These are phyloP conservation scores for Cryptocephalus primarius DNA, from an alignment of 2,888 invertebrate species.

Conservation along the genomic window DNA sequence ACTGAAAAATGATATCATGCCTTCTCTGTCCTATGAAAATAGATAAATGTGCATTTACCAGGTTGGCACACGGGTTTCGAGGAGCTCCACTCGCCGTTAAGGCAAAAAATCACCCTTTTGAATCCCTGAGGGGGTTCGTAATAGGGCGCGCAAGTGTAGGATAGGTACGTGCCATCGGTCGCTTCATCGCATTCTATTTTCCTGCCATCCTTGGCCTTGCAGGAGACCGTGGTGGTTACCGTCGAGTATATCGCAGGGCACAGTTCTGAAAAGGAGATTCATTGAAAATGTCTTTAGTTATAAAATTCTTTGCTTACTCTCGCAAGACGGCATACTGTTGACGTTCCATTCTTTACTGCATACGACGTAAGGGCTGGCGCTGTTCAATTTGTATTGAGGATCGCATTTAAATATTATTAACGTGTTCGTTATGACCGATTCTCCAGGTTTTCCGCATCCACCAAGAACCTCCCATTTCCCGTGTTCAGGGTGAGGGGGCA, in stretches of 20 bases:
- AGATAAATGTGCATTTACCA: constrained; percentile 3
- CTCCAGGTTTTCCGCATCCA: constrained; percentile 9
- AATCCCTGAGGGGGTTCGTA: constrained; percentile 12
- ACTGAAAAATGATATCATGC: constrained; percentile 4
- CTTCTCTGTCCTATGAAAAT: no score
- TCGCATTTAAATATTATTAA: constrained; percentile 8
- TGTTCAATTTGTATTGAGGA: constrained; percentile 5
- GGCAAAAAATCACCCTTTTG: constrained; percentile 9
- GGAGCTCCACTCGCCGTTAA: constrained; percentile 9
- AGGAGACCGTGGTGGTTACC: constrained; percentile 8
- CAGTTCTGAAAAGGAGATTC: constrained; percentile 4
- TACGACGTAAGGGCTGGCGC: constrained; percentile 2
- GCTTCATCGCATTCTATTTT: constrained; percentile 9
- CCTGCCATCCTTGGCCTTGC: constrained; percentile 7
- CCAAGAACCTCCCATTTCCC: constrained; percentile 9
- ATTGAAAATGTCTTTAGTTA: background rate
- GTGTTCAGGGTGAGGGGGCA: constrained; percentile 8
- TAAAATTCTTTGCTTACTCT: constrained; percentile 7
- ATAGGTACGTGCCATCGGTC: constrained; percentile 10
- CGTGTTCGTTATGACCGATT: constrained; percentile 6
- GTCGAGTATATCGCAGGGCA: constrained; percentile 9
- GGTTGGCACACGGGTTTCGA: constrained; percentile 13
- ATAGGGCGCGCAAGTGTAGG: constrained; percentile 9
- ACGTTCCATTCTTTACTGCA: constrained; percentile 7
- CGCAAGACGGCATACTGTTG: constrained; percentile 7